Percentiles rank a stretch among this genome's conserved stretches.
Evolutionary conservation across 2,888 invertebrate species (phyloP).

Genomic region (Sinhomidia bicolor): DNA sequence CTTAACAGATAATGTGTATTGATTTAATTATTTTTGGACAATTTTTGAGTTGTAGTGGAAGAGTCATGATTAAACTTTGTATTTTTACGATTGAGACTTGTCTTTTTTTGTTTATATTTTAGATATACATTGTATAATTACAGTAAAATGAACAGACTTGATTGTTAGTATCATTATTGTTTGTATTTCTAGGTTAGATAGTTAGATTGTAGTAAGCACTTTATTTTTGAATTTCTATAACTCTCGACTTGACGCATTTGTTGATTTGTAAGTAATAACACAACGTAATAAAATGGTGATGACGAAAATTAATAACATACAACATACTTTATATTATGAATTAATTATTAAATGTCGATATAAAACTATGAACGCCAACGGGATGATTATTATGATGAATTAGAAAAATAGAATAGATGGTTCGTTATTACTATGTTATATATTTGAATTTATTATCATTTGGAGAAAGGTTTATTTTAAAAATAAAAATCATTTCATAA

Average conservation of each 20-base stretch:
- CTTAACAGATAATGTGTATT: neutral
- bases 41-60: neutral
- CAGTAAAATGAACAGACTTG: neutral
- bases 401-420: neutral
- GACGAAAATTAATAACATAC: neutral
- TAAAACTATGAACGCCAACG: neutral
- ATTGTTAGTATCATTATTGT: neutral
- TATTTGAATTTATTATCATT: neutral
- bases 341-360: neutral
- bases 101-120: neutral
- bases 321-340: too few species aligned
- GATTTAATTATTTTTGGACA: slow-evolving; percentile 6
- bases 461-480: slow-evolving; percentile 54
- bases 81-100: slow-evolving; percentile 15
- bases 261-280: slow-evolving; percentile 12
- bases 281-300: neutral
- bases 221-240: slow-evolving; percentile 35
- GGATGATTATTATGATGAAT: neutral
- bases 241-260: slow-evolving; percentile 32
- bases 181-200: too few species aligned
- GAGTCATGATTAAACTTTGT: neutral
- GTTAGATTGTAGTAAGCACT: too few species aligned
- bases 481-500: slow-evolving; percentile 53
- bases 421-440: neutral
- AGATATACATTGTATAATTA: neutral